Evolutionary conservation across 2,113 vertebrate genomes (phyloP), one percentile per base, ranked within the genome.

Genomic region (Pteropus alecto): DNA sequence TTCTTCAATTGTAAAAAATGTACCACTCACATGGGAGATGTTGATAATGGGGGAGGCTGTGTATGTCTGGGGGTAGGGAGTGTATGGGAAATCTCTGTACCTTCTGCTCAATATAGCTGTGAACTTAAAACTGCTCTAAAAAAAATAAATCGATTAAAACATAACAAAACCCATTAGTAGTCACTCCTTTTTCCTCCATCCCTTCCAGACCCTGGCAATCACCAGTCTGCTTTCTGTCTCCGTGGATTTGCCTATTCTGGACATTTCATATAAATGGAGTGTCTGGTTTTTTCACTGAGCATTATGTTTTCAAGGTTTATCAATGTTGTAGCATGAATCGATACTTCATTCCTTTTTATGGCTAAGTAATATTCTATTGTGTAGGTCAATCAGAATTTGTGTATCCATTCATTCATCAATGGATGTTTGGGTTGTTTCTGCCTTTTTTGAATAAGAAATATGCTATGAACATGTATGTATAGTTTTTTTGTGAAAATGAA

Each of bases 331-430:
- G 76, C n/a, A 7, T 21, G 38, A 19, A 14, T 54, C 28, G 41
- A 13, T 11, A 22, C 33, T 46, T 30, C 24, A 6, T 35, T 81
- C 41, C 30, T 70, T 67, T 74, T 60, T n/a, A 35, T 8, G 35
- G 38, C 35, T 43, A 67, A 73, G 30, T 96, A 77, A 43, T 93
- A 77, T 33, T 92, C 67, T 26, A 41, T 19, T 65, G 33, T 79
- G 18, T 33, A 48, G 33, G 13, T 74, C 21, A 30, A 30, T 38
- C 46, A 65, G 43, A 26, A 82, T 65, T 73, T 63, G 19, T 82
- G 38, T 73, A 82, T 56, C 22, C 12, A 21, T 88, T 70, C 46
- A 4, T 43, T 56, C 10, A 8, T n/a, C 19, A 6, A 0, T 26
- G 33, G 33, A 30, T n/a, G 22, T 79, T 60, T 28, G 18, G 13